Percentiles rank a stretch among this genome's conserved stretches.
These are phyloP conservation scores for Drosophila sucinea DNA, from an alignment of 1,140 invertebrate species.

Conservation along the genomic window DNA sequence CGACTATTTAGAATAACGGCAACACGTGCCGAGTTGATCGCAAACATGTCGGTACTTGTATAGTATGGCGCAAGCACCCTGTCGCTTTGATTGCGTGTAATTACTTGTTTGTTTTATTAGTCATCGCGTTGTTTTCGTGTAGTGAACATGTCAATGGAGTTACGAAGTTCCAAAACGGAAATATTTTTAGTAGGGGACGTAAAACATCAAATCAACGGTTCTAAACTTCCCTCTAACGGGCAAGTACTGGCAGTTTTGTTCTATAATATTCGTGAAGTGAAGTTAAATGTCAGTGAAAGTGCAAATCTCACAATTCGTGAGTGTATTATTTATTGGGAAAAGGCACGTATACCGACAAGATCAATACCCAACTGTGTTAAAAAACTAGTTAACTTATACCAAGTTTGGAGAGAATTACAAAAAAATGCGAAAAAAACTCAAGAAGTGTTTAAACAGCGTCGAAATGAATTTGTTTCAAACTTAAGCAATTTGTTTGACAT, in stretches of 20 bases:
- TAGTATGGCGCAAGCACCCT: no score
- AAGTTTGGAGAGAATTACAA: slow-evolving; percentile 60
- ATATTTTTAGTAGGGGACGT: slow-evolving; percentile 9
- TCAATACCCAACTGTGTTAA: slow-evolving; percentile 60
- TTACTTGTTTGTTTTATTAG: no score
- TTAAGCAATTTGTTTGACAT: slow-evolving; percentile 9
- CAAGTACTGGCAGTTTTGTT: no score
- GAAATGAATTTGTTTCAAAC: slow-evolving; percentile 40
- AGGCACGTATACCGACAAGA: slow-evolving; percentile 46
- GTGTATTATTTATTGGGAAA: neutral
- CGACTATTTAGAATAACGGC: no score
- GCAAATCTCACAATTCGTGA: neutral
- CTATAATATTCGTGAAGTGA: slow-evolving; percentile 53
- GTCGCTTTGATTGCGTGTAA: no score
- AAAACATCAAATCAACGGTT: slow-evolving; percentile 60
- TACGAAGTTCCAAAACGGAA: slow-evolving; percentile 1
- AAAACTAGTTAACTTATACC: slow-evolving; percentile 56
- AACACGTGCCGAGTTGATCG: no score
- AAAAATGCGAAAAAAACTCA: slow-evolving; percentile 58
- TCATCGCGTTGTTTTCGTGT: slow-evolving; percentile 21
- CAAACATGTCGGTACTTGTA: no score
- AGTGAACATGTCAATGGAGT: slow-evolving; percentile 16
- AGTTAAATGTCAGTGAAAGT: slow-evolving; percentile 62
- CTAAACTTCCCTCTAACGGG: slow-evolving; percentile 64
- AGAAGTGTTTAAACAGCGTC: slow-evolving; percentile 39